Evolutionary conservation across 1,140 invertebrate genomes (phyloP).

Genomic region (Probaryconus sp.): DNA sequence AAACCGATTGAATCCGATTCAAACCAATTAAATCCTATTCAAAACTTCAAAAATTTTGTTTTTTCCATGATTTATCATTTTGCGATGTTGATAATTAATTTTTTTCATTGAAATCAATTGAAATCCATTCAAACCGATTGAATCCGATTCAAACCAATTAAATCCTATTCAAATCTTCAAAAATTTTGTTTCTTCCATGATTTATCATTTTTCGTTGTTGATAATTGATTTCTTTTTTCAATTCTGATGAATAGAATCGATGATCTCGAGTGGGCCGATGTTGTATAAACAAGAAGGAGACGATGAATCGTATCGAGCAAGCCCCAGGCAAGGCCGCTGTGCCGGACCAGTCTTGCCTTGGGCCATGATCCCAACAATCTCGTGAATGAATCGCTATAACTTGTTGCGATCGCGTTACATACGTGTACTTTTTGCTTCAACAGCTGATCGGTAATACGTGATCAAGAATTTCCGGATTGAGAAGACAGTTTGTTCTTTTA

Average conservation of each 20-base stretch:
- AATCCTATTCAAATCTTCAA: no score
- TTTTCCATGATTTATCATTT: no score
- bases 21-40: no score
- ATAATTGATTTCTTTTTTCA: no score
- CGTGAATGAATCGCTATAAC: slow-evolving; percentile 68
- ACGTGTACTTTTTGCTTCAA: slow-evolving; percentile 32
- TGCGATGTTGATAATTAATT: no score
- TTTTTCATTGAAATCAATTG: no score
- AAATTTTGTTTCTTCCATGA: no score
- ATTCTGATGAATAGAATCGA: slow-evolving; percentile 1
- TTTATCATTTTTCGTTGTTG: neutral
- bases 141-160: no score
- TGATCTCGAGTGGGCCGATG: slow-evolving; percentile 12
- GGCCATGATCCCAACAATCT: slow-evolving; percentile 63
- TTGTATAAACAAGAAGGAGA: slow-evolving; percentile 19
- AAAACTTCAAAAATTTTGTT: no score
- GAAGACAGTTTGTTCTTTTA: neutral
- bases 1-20: no score
- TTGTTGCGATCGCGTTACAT: slow-evolving; percentile 52
- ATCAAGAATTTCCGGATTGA: slow-evolving; percentile 20
- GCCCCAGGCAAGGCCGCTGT: slow-evolving; percentile 71
- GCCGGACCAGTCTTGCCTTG: slow-evolving; percentile 66
- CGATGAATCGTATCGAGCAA: slow-evolving; percentile 40
- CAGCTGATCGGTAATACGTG: slow-evolving; percentile 41
- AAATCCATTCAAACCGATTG: no score